phyloP scores from a whole-genome alignment of 2,888 invertebrate species.

The Gortyna flavago region DNA sequence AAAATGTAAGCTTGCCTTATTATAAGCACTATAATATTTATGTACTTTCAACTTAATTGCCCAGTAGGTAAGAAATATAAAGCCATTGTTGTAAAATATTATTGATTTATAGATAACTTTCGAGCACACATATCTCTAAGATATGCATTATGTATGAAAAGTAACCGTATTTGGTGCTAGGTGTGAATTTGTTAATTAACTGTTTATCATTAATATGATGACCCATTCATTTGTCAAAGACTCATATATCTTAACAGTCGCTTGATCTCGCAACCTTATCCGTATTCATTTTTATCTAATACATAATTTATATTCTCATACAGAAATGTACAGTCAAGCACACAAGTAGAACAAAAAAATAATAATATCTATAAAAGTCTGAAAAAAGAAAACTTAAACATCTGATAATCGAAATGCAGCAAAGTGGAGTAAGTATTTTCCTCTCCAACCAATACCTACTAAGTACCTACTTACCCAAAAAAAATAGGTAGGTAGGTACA shows the following conservation, averaged over 20 bases:
- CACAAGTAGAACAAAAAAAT: slow-evolving; percentile 15
- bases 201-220: slow-evolving; percentile 29
- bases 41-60: slow-evolving; percentile 11
- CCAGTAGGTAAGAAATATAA: not conserved
- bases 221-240: slow-evolving; percentile 46
- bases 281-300: slow-evolving; percentile 57
- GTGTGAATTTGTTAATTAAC: slow-evolving; percentile 51
- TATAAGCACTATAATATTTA: slow-evolving; percentile 10
- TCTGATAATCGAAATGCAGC: slow-evolving; percentile 38
- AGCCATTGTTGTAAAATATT: slow-evolving; percentile 1
- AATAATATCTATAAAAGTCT: too few species aligned
- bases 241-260: slow-evolving; percentile 18
- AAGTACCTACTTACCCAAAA: not conserved
- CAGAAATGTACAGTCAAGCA: slow-evolving; percentile 33
- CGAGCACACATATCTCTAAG: slow-evolving; percentile 15
- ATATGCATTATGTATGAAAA: slow-evolving; percentile 29
- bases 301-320: slow-evolving; percentile 47
- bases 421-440: not conserved
- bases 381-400: not conserved
- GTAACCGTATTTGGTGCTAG: slow-evolving; percentile 28
- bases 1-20: slow-evolving; percentile 51
- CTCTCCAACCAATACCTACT: not conserved
- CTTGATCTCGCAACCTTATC: slow-evolving; percentile 31
- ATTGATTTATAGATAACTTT: slow-evolving; percentile 14
- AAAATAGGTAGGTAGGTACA: not conserved